Evolutionary conservation across 2,888 invertebrate genomes (phyloP), one percentile per base, ranked within the genome.

Genomic region (Cyclophora albipunctata): DNA sequence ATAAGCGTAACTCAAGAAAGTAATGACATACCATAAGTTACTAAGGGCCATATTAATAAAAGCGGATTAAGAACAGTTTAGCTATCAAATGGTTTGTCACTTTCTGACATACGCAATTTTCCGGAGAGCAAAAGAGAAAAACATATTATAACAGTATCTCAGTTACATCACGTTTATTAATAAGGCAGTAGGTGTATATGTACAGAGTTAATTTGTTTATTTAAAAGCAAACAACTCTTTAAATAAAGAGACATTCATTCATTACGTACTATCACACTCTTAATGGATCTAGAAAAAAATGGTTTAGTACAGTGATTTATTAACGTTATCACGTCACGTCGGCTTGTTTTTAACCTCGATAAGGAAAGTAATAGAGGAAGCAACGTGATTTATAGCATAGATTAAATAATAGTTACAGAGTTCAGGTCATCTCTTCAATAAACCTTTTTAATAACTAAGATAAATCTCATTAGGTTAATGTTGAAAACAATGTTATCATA

Each of bases 281-380:
- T 75, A 78, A 76, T 75, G 76, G 73, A 69, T 67, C 69, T 69
- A 63, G 61, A 68, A 72, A 75, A 20, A 74, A 70, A 72, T 60
- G 52, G 60, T 67, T 63, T 50, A 60, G 20, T 53, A 56, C 60
- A 46, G 64, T 76, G 73, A 77, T 77, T 85, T 84, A 85, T 83
- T 70, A 66, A 56, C 66, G 63, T 78, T 81, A 83, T 81, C 77
- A 69, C 57, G 50, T 54, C 54, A 51, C 61, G 58, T 54, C 58
- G 63, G 61, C 51, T 62, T 66, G 65, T 78, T 80, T 79, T 71
- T 71, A 67, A 60, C 64, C 55, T 60, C 75, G 84, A 85, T 85
- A 86, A 84, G 77, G 69, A 67, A 77, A 78, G 75, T 75, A 79
- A 81, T 64, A 70, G 73, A 71, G 71, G 73, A 71, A 73, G 71